Evolutionary conservation across 2,888 invertebrate species (phyloP), one percentile per base, ranked within the genome.

Genomic region (Scelioninae gen. 2): DNA sequence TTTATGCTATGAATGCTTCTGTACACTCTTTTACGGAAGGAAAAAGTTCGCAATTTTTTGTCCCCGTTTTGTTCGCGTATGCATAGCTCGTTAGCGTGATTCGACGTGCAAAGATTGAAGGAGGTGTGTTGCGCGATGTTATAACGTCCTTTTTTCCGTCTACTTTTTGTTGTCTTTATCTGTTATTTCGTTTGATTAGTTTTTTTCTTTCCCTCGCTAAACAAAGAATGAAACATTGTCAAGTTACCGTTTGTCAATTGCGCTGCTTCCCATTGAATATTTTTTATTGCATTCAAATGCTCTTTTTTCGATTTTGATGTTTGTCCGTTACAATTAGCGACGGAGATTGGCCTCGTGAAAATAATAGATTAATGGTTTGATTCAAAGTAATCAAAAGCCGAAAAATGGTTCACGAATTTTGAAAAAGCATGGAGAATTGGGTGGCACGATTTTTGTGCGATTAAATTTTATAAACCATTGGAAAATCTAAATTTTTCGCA

Each of bases 61-160:
- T 37, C 46, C 45, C 10, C 22, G 45, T 64, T 69, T 64, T 60
- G 64, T 73, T 64, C 64, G 33, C 69, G 52, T 69, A 73, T 73
- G 73, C 73, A 73, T 73, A 69, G 58, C 73, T 73, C 73, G 73
- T 73, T 73, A 73, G 64, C 64, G 68, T 64, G 60, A 69, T 69
- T 69, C 58, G 63, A 69, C 60, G 69, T 39, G 43, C 69, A 60
- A 73, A 69, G 64, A 69, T 69, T 53, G 64, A 64, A 58, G 53
- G 33, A 69, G 50, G 52, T 43, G 46, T 33, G 64, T 60, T 68
- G 64, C 46, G 33, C 41, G 58, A 43, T 52, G 46, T 55, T 46
- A 65, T 65, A 64, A 39, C 39, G 35, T 18, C 39, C 48, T 46
- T 48, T 61, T 61, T 41, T 22, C 15, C 19, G 11, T 15, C 19